Conservation (phyloP, 2,888 invertebrate species). For the Hypercompe scribonia region DNA sequence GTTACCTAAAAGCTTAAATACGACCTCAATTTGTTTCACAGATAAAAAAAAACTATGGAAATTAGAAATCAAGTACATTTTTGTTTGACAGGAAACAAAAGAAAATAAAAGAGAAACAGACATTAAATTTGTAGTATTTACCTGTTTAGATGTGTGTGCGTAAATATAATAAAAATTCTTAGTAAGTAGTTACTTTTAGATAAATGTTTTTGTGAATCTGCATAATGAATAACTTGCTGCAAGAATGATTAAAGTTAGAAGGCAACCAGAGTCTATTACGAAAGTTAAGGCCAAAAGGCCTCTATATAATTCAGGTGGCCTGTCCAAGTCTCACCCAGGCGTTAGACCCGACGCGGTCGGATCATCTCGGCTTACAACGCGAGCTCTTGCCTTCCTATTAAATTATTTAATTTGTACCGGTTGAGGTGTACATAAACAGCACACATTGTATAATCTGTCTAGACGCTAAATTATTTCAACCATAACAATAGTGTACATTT, state of each 20-base stretch:
- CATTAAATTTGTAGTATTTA: too few species aligned
- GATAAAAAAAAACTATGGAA: too few species aligned
- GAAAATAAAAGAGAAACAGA: too few species aligned
- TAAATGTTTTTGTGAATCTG: neutral
- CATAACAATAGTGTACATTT: neutral
- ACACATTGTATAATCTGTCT: neutral
- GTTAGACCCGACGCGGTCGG: constrained; percentile 24
- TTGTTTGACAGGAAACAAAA: too few species aligned
- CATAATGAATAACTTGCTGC: neutral
- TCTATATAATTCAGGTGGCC: constrained; percentile 7
- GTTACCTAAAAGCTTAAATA: too few species aligned
- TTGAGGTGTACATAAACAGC: constrained; percentile 20
- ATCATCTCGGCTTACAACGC: constrained; percentile 45
- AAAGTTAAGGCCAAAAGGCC: neutral
- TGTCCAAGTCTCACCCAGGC: constrained; percentile 12
- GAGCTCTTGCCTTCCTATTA: constrained; percentile 24
- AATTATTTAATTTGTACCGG: constrained; percentile 44
- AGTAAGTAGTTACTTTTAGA: neutral
- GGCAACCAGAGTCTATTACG: neutral
- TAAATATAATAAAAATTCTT: too few species aligned
- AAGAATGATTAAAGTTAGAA: neutral
- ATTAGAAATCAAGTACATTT: too few species aligned
- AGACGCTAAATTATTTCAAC: neutral
- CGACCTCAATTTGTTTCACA: too few species aligned
- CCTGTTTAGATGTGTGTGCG: too few species aligned